These are phyloP conservation scores for Apaloderma vittatum DNA, from an alignment of 2,113 vertebrate species.

Conservation along the genomic window DNA sequence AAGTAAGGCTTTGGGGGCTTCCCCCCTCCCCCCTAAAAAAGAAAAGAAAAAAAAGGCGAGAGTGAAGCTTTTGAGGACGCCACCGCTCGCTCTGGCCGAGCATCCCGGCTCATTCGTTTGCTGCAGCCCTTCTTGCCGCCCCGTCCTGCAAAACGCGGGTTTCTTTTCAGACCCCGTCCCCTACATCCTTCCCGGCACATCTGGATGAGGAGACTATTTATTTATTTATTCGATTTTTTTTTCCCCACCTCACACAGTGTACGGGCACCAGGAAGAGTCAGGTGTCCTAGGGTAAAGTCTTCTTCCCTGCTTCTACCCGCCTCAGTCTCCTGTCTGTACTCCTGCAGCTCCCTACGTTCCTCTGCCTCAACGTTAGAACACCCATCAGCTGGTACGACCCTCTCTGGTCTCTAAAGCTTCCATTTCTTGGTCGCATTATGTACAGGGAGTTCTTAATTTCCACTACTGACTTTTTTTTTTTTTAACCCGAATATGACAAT, in stretches of 20 bases:
- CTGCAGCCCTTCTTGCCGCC: neutral
- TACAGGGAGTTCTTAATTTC: neutral
- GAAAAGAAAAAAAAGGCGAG: neutral
- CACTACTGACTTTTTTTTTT: neutral
- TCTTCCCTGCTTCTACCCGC: neutral
- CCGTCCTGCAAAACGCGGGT: neutral
- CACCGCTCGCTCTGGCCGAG: neutral
- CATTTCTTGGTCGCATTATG: neutral
- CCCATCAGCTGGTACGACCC: neutral
- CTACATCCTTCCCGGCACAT: neutral
- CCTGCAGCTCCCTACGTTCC: neutral
- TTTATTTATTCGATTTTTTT: too few species aligned
- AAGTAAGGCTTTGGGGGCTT: neutral
- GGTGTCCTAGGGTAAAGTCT: neutral
- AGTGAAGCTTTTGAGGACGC: neutral
- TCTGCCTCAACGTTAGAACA: neutral
- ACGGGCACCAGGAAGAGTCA: accelerated
- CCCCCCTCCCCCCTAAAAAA: too few species aligned
- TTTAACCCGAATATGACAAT: neutral
- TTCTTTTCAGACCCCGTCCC: neutral
- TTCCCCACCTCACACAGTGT: accelerated
- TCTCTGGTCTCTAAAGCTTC: neutral
- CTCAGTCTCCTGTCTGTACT: accelerated
- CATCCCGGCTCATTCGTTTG: neutral
- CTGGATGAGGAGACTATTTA: neutral